phyloP scores from a whole-genome alignment of 2,888 invertebrate species.

The Gibbula magus region DNA sequence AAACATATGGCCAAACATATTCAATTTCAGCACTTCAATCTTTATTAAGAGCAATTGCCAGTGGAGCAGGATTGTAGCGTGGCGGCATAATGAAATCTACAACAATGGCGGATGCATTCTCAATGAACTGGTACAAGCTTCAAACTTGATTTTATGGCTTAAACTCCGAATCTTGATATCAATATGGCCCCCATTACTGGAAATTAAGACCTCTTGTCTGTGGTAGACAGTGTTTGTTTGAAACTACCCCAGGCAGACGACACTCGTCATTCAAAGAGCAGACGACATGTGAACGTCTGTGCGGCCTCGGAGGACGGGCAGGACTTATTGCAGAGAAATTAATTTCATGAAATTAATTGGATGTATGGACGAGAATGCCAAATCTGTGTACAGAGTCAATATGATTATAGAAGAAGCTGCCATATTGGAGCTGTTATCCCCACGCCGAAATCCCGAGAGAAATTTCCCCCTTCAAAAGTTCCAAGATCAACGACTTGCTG shows the following conservation, averaged over 20 bases:
- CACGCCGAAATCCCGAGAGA: neutral
- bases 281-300: neutral
- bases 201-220: neutral
- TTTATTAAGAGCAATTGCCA: constrained; percentile 8
- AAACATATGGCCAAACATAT: neutral
- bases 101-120: neutral
- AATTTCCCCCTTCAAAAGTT: neutral
- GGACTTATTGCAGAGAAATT: constrained; percentile 21
- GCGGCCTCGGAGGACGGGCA: neutral
- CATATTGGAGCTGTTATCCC: constrained; percentile 6
- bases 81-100: neutral
- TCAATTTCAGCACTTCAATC: constrained; percentile 4
- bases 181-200: neutral
- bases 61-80: neutral
- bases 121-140: neutral
- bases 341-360: constrained; percentile 32
- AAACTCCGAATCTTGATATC: neutral
- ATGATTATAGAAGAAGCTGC: constrained; percentile 13
- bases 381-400: constrained; percentile 5
- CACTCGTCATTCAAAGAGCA: constrained; percentile 1
- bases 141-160: neutral
- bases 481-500: constrained; percentile 23
- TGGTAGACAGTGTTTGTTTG: neutral
- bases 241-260: neutral
- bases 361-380: constrained; percentile 17